Percentiles rank a stretch among this genome's conserved stretches.
These are phyloP conservation scores for Dynastes maya DNA, from an alignment of 2,888 invertebrate species.

Conservation along the genomic window DNA sequence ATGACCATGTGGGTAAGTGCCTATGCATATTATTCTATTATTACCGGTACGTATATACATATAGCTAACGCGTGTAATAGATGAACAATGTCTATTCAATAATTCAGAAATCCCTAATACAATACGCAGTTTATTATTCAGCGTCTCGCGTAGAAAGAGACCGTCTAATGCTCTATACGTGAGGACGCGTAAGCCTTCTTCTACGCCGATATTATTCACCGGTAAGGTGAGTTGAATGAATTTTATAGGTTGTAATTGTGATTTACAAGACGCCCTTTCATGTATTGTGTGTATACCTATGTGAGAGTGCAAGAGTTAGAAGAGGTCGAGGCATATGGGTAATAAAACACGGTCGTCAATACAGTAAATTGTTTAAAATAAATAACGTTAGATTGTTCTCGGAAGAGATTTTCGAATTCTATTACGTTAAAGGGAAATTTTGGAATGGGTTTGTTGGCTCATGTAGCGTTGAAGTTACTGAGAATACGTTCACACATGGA, in stretches of 20 bases:
- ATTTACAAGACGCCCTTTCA: conserved; percentile 7
- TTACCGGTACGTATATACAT: background rate
- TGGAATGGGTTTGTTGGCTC: no score
- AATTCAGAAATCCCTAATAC: conserved; percentile 11
- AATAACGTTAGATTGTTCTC: no score
- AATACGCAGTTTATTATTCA: conserved; percentile 24
- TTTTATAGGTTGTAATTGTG: conserved; percentile 7
- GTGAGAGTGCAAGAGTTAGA: no score
- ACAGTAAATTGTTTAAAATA: no score
- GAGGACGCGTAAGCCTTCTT: background rate
- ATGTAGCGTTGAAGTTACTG: no score
- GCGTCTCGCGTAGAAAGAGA: background rate
- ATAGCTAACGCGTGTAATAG: background rate
- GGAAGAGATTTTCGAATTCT: no score
- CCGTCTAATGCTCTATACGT: background rate
- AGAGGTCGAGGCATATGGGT: no score
- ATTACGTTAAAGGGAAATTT: no score
- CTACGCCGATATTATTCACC: no score
- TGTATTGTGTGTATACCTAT: no score
- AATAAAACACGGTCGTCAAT: no score
- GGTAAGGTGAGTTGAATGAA: background rate
- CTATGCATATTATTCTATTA: conserved; percentile 13
- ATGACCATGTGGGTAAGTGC: conserved; percentile 5
- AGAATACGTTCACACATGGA: no score
- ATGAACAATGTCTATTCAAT: conserved; percentile 32